Base-by-base conservation (phyloP, 2,113 vertebrate species). In the Istiophorus platypterus region DNA sequence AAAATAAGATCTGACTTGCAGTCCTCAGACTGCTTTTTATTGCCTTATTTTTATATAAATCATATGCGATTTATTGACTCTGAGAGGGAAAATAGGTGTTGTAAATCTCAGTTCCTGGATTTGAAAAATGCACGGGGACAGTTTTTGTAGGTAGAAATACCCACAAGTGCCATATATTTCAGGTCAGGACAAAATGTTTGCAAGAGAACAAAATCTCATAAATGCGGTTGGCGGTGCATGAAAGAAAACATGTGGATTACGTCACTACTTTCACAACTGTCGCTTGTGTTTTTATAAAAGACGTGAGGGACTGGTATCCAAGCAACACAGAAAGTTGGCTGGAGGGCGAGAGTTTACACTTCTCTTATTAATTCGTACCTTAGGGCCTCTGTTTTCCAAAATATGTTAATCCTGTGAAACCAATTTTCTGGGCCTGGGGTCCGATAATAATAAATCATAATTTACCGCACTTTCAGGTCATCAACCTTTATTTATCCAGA, bases 291-390 rank as follows among this genome's bases (percentile, higher is more conserved):
- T 85, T 81, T 81, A 22, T 54, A 73, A 78, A 59, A 27, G 71
- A 83, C 81, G 12, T 20, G 45, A 73, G 80, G 75, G 68, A 34
- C 54, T 2, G 8, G 76, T 75, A 49, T 82, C 76, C 68, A 20
- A 37, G 66, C 31, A 59, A 76, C 66, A 3, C 34, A 72, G 67
- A 74, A 14, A 81, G 71, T 64, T 91, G 87, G 78, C 87, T 18
- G 12, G 14, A 59, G 41, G 24, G 7, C 17, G 66, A 78, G 18
- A 85, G 78, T 88, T 91, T 74, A 85, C 70, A 85, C 90, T 77
- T 89, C 73, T n/a, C 64, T 37, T 63, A 76, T 73, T 69, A 56
- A 84, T 82, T 64, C 69, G 29, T 67, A 63, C 58, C 63, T 78
- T 62, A n/a, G 65, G 67, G 54, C 66, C 37, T 78, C 57, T 24